Base-by-base conservation (phyloP, 2,888 invertebrate species). In the Amaurobius ferox region DNA sequence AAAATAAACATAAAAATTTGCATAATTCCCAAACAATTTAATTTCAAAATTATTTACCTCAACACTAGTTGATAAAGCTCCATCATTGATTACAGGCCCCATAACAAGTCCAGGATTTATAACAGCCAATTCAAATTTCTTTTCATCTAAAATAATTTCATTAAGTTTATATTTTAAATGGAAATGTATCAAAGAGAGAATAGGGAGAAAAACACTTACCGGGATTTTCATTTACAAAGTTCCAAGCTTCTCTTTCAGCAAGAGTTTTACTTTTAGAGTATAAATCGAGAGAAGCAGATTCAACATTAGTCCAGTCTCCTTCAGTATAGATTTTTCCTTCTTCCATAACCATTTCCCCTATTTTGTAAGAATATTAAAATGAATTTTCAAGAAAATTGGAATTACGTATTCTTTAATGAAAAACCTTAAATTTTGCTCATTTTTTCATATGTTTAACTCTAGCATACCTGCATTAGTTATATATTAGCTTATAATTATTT, bases 201-300 rank as follows among this genome's bases (percentile, higher is more conserved):
- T 5, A 48, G 16, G 19, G 48, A 48, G 3, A 5, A 7, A 48
- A 48, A 48, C 16, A 23, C 48, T 78, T 88, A 90, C 91, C 92
- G 89, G 91, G 91, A n/a, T 92, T 89, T 67, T 91, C 91, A 80
- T 92, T 91, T 11, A 93, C 90, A 89, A 92, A 93, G 79, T 93
- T 92, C 93, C 93, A 93, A 0, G 93, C 93, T n/a, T 92, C 92
- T 88, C 91, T 92, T 89, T 93, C 93, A 1, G 93, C 93, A 72
- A 92, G 89, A 9, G 92, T 92, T 89, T 93, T 93, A 87, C 92
- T 92, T 88, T 91, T 92, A 35, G 90, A 90, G 87, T 92, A 92
- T 13, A 91, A 89, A 44, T 91, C 91, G 13, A 91, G 88, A 19
- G 88, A 85, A 13, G 88, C 66, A 29, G 85, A 87, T 35, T 79